These are phyloP conservation scores for Peromyscus eremicus DNA, from an alignment of 2,797 vertebrate species.

Conservation along the genomic window DNA sequence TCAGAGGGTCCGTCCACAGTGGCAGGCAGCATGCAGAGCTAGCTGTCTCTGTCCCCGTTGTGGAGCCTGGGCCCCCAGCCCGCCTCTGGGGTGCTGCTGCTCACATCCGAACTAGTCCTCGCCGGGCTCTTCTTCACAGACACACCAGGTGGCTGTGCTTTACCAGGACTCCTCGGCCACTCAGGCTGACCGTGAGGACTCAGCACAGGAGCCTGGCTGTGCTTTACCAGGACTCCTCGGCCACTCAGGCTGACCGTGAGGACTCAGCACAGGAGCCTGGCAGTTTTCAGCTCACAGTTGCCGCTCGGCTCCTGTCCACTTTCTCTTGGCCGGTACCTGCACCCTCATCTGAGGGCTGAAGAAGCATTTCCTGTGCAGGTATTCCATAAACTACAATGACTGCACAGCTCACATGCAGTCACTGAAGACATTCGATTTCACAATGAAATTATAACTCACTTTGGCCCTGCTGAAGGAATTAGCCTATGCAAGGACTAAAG, in stretches of 20 bases:
- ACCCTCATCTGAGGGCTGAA: background rate
- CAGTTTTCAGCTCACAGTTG: background rate
- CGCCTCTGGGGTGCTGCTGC: background rate
- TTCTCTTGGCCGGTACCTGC: background rate
- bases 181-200: background rate
- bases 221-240: background rate
- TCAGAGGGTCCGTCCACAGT: background rate
- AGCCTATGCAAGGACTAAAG: background rate
- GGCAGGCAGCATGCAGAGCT: background rate
- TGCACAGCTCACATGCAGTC: background rate
- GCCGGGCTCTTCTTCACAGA: background rate
- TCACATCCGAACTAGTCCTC: background rate
- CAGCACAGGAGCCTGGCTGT: background rate
- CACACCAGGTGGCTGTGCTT: background rate
- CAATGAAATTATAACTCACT: background rate
- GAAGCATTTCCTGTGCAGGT: background rate
- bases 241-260: background rate
- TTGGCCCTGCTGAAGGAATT: conserved; percentile 6
- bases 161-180: background rate
- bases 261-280: background rate
- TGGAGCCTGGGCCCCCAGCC: background rate
- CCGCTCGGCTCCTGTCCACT: background rate
- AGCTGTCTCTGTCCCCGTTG: background rate
- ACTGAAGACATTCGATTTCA: background rate
- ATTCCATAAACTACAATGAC: background rate